Conservation (phyloP, 2,113 vertebrate species). For the Clarias magur region DNA sequence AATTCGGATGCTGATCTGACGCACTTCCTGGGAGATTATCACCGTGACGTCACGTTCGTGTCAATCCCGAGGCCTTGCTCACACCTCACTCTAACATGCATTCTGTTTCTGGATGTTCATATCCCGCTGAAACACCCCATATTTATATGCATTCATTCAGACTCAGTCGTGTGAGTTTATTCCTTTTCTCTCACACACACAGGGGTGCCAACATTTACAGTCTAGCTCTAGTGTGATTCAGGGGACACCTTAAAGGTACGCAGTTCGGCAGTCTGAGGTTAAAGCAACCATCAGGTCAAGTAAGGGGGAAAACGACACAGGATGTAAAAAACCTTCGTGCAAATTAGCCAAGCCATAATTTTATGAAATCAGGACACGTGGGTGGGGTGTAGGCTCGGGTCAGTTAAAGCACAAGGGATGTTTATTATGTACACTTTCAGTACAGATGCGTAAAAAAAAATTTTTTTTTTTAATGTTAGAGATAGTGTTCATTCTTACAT, state of each 20-base stretch:
- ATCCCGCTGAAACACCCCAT: background rate
- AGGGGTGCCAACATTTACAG: background rate
- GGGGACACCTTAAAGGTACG: background rate
- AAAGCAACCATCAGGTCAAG: background rate
- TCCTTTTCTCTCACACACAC: background rate
- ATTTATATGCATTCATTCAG: background rate
- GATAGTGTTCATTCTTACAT: background rate
- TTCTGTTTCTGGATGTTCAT: background rate
- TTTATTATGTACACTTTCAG: background rate
- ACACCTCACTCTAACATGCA: slow-evolving; percentile 18
- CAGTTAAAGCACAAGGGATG: background rate
- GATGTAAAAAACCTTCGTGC: background rate
- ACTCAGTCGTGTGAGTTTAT: too few species aligned
- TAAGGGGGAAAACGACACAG: background rate
- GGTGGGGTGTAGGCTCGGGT: background rate
- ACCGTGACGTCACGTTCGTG: slow-evolving; percentile 10
- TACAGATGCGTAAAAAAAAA: background rate
- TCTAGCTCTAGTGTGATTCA: background rate
- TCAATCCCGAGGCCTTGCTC: slow-evolving; percentile 6
- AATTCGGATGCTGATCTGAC: background rate
- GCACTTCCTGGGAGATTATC: background rate
- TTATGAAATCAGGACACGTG: background rate
- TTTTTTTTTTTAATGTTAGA: background rate
- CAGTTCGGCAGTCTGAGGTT: background rate
- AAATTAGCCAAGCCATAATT: background rate